These are phyloP conservation scores for Phyllotis vaccarum DNA, from an alignment of 2,797 vertebrate species.

Conservation along the genomic window DNA sequence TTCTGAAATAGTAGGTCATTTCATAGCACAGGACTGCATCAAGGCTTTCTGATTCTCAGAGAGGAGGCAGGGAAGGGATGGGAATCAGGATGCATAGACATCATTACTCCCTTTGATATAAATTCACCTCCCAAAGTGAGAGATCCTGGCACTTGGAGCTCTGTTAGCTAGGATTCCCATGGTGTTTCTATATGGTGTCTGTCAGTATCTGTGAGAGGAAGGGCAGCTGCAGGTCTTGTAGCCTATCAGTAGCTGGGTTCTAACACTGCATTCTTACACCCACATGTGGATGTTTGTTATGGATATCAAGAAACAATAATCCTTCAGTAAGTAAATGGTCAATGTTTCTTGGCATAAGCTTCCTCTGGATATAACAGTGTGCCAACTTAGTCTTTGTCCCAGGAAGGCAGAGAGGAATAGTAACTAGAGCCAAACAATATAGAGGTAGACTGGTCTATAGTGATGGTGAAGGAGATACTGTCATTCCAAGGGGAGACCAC, in stretches of 20 bases:
- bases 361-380: not conserved
- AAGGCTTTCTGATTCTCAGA: not conserved
- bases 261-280: too few relatives aligned
- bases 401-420: not conserved
- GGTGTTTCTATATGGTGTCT: not conserved
- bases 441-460: not conserved
- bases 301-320: not conserved
- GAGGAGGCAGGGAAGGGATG: not conserved
- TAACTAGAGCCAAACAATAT: too few relatives aligned
- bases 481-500: not conserved
- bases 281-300: not conserved
- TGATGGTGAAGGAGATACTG: not conserved
- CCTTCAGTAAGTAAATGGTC: not conserved
- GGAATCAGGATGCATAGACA: not conserved
- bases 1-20: not conserved
- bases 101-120: not conserved
- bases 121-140: not conserved
- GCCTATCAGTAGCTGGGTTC: not conserved
- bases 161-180: not conserved
- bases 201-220: not conserved
- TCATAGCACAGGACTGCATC: not conserved
- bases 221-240: too few relatives aligned
- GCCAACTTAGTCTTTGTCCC: not conserved
- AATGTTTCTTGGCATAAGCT: not conserved
- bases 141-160: not conserved